phyloP scores from a whole-genome alignment of 2,888 invertebrate genomes.

The Rhopalosiphum nymphaeae region DNA sequence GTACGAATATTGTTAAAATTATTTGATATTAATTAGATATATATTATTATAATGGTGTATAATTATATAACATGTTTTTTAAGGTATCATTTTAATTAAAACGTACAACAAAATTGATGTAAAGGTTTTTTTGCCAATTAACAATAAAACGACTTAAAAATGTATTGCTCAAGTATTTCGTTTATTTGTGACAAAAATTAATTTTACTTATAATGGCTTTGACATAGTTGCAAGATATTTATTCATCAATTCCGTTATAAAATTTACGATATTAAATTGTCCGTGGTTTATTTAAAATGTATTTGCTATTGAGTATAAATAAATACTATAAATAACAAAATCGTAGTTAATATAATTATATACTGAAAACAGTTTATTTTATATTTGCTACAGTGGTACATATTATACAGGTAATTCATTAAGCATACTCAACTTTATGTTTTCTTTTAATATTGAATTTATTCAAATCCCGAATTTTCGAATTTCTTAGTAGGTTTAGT shows the following conservation, averaged over 20 bases:
- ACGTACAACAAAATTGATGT: neutral
- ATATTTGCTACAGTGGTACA: neutral
- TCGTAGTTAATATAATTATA: neutral
- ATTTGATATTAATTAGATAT: neutral
- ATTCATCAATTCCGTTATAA: neutral
- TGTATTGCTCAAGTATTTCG: neutral
- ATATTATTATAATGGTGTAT: neutral
- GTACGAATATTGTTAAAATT: neutral
- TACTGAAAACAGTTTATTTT: neutral
- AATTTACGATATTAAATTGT: neutral
- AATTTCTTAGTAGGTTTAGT: neutral
- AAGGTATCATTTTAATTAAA: neutral
- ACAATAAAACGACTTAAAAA: neutral
- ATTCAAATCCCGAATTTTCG: neutral
- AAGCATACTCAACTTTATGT: neutral
- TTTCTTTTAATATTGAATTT: neutral
- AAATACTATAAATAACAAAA: neutral
- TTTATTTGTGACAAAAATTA: neutral
- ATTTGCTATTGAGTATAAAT: neutral
- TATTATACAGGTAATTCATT: neutral
- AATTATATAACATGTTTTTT: neutral
- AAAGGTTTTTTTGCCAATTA: neutral
- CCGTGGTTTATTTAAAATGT: neutral
- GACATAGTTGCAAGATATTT: neutral
- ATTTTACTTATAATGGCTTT: neutral